These are phyloP conservation scores for Paedocypris sp. DNA, from an alignment of 2,113 vertebrate species.

Conservation along the genomic window DNA sequence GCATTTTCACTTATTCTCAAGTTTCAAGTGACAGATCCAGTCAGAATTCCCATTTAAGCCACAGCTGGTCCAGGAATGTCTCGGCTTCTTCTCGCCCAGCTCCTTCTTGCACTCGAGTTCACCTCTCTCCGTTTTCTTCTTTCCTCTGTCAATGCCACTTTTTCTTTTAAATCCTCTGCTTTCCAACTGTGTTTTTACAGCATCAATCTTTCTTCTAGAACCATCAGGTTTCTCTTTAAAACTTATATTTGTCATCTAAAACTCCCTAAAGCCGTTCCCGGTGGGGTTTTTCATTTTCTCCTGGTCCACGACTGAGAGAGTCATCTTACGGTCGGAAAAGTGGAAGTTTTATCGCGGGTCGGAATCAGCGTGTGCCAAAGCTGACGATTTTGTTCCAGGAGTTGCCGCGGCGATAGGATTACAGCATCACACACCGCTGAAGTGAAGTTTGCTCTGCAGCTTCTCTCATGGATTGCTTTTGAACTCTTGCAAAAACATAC, in stretches of 20 bases:
- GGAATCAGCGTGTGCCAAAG: constrained; percentile 44
- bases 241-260: constrained; percentile 24
- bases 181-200: constrained; percentile 15
- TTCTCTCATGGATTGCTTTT: constrained; percentile 23
- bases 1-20: constrained; percentile 29
- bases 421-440: constrained; percentile 45
- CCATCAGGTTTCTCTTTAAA: constrained; percentile 12
- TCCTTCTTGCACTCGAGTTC: constrained; percentile 35
- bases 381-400: constrained; percentile 51
- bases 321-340: constrained; percentile 37
- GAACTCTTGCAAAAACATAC: too few species aligned
- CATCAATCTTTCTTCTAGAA: constrained; percentile 29
- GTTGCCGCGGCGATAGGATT: constrained; percentile 57
- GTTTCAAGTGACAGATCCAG: constrained; percentile 56
- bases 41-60: constrained; percentile 63
- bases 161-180: background rate
- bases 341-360: constrained; percentile 12
- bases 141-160: constrained; percentile 9
- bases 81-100: constrained; percentile 42
- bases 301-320: constrained; percentile 31
- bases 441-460: constrained; percentile 48
- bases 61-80: constrained; percentile 64
- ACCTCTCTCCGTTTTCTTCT: constrained; percentile 32
- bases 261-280: constrained; percentile 1
- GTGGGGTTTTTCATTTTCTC: constrained; percentile 9